These are phyloP conservation scores for Caenorhabditis sp. DNA, from an alignment of 2,888 invertebrate species.

Conservation along the genomic window DNA sequence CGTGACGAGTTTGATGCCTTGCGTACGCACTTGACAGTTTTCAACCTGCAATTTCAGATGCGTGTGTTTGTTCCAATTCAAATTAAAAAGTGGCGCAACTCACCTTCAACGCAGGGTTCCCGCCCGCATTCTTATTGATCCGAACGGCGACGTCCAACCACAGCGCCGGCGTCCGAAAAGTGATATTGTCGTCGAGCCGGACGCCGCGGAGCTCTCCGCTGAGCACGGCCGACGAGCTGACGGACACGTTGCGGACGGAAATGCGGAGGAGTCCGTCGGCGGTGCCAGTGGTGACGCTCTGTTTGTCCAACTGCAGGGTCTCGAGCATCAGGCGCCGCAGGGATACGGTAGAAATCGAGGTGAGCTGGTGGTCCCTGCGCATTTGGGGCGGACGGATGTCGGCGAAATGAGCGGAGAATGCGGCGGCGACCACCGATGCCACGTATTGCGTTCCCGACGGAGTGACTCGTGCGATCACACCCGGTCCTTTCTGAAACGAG, in stretches of 20 bases:
- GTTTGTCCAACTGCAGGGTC: conserved; percentile 38
- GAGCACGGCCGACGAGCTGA: conserved; percentile 39
- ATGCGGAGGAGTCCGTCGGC: conserved; percentile 32
- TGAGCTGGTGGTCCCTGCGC: conserved; percentile 18
- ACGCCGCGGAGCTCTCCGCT: conserved; percentile 36
- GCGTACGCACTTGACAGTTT: conserved; percentile 35
- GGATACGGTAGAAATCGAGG: conserved; percentile 27
- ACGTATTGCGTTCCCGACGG: conserved; percentile 71
- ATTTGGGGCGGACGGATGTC: conserved; percentile 44
- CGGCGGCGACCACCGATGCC: conserved; percentile 67
- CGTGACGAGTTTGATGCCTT: conserved; percentile 46
- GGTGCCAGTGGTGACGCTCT: conserved; percentile 35
- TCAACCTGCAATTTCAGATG: conserved; percentile 56
- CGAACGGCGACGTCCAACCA: conserved; percentile 32
- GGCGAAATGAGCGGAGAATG: conserved; percentile 67
- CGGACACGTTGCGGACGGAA: conserved; percentile 25
- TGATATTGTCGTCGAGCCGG: conserved; percentile 30
- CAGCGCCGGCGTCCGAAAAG: conserved; percentile 32
- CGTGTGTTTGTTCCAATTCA: too few relatives aligned
- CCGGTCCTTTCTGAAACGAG: conserved; percentile 67
- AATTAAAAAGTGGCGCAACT: background rate
- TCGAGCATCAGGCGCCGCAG: conserved; percentile 33
- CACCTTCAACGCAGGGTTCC: conserved; percentile 62
- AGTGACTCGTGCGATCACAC: conserved; percentile 71
- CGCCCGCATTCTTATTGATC: conserved; percentile 51